A percentile compares a stretch with the other conserved stretches of the same genome.
Evolutionary conservation across 2,113 vertebrate species (phyloP).

Genomic region (Bucco capensis): DNA sequence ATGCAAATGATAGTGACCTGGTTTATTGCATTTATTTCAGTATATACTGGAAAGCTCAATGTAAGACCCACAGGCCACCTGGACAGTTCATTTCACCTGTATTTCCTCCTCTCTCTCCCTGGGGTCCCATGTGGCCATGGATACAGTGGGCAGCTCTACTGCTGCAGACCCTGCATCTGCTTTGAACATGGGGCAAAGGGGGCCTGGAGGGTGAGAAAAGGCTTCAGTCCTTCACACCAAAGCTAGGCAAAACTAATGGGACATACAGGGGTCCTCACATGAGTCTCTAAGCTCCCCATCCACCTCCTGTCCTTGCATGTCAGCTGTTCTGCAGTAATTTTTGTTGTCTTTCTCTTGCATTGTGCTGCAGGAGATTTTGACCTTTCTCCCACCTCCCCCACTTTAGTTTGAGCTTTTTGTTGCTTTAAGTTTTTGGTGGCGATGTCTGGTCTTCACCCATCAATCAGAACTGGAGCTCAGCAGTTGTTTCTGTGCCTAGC

Average conservation of each 20-base stretch:
- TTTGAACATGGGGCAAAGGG: neutral
- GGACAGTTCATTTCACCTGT: neutral
- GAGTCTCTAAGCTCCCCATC: neutral
- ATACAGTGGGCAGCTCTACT: neutral
- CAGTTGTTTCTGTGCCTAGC: accelerated
- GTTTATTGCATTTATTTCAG: constrained; percentile 9
- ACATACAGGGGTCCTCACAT: neutral
- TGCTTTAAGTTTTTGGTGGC: neutral
- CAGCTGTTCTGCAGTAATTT: neutral
- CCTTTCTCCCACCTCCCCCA: neutral
- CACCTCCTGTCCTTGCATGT: neutral
- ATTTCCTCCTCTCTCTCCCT: neutral
- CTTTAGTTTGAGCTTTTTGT: neutral
- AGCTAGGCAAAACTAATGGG: neutral
- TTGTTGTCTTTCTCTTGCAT: neutral
- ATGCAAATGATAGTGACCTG: neutral
- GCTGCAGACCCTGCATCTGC: neutral
- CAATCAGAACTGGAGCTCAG: neutral
- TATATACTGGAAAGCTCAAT: neutral
- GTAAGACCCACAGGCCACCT: neutral
- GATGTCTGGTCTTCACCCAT: neutral
- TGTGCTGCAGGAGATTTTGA: neutral
- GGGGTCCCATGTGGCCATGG: neutral
- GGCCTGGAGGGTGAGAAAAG: neutral
- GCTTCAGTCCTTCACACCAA: neutral